A percentile compares a stretch with the other conserved stretches of the same genome.
These are phyloP conservation scores for Tetragnatha versicolor DNA, from an alignment of 1,140 invertebrate genomes.

Conservation along the genomic window DNA sequence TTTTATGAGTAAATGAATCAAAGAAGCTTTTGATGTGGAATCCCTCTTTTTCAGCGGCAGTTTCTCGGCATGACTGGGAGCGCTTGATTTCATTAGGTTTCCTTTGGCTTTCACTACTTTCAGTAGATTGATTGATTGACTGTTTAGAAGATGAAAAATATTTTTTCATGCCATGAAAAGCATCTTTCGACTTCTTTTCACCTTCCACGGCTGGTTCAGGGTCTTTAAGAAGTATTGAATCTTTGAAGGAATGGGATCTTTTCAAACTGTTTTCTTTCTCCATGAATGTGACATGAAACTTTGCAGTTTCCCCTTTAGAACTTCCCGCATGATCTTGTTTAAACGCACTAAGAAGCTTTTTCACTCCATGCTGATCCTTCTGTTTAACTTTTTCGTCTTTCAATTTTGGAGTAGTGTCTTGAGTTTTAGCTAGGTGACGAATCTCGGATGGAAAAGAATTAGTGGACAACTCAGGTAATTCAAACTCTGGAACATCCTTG, in stretches of 20 bases:
- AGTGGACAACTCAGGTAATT: no score
- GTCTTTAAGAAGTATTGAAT: slow-evolving; percentile 1
- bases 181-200: slow-evolving; percentile 16
- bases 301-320: neutral
- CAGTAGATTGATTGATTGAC: neutral
- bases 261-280: neutral
- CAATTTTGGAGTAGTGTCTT: neutral
- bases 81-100: slow-evolving; percentile 27
- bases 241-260: slow-evolving; percentile 27
- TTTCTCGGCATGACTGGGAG: slow-evolving; percentile 36
- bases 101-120: slow-evolving; percentile 1
- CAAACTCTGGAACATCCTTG: neutral
- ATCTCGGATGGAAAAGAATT: no score
- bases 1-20: slow-evolving; percentile 24
- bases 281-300: neutral
- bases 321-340: neutral
- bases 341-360: slow-evolving; percentile 16
- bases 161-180: neutral
- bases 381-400: neutral
- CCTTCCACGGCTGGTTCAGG: neutral
- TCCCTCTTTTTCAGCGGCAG: neutral
- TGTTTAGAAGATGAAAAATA: slow-evolving; percentile 5
- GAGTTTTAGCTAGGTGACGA: no score
- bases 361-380: slow-evolving; percentile 11
- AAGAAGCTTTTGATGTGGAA: slow-evolving; percentile 24